phyloP scores from a whole-genome alignment of 1,140 invertebrate genomes.

The Camponotus pennsylvanicus region DNA sequence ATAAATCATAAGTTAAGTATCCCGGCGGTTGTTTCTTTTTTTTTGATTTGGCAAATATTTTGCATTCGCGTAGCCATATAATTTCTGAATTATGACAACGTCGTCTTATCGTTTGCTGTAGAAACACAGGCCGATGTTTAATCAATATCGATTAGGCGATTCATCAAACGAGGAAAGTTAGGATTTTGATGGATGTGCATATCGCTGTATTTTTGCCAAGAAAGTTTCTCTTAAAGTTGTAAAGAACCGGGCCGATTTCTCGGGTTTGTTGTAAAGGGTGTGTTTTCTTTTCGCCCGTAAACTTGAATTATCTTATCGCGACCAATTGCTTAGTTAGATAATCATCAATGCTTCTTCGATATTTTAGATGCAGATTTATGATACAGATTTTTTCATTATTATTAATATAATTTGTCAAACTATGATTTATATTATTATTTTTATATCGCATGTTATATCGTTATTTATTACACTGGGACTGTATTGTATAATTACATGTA shows the following conservation, averaged over 20 bases:
- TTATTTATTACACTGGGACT: not conserved
- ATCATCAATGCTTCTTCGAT: not conserved
- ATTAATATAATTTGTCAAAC: not conserved
- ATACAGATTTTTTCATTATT: too few relatives aligned
- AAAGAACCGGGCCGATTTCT: not conserved
- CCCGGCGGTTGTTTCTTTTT: not conserved
- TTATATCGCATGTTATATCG: not conserved
- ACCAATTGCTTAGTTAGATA: not conserved
- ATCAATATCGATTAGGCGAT: slow-evolving; percentile 54
- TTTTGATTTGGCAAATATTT: not conserved
- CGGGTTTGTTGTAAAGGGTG: not conserved
- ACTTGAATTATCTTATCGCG: not conserved
- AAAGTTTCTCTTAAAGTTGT: slow-evolving; percentile 21
- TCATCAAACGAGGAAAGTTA: slow-evolving; percentile 49
- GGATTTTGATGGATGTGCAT: slow-evolving; percentile 56
- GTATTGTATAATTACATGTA: not conserved
- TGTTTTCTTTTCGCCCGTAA: not conserved
- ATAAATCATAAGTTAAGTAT: slow-evolving; percentile 24
- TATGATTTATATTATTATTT: not conserved
- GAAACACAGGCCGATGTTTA: slow-evolving; percentile 26
- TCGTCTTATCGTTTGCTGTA: slow-evolving; percentile 5
- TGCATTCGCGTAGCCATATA: slow-evolving; percentile 11
- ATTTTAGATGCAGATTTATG: not conserved
- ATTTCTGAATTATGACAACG: slow-evolving; percentile 9
- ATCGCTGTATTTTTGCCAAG: slow-evolving; percentile 13